Evolutionary conservation across 2,888 invertebrate species (phyloP), one percentile per base, ranked within the genome.

Genomic region (Mythimna ferrago): DNA sequence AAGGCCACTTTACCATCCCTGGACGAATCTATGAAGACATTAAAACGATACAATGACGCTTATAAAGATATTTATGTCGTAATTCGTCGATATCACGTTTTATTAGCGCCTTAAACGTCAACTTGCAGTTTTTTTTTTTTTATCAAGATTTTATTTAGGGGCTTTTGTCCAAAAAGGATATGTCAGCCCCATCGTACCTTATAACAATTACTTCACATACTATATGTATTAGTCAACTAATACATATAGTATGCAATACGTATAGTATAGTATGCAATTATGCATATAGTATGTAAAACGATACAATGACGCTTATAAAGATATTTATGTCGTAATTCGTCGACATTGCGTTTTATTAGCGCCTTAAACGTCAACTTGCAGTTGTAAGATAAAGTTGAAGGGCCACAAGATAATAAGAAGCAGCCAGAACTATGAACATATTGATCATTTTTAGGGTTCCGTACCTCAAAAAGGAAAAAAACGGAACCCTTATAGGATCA

Each of bases 331-430:
- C 57, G 38, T 73, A 58, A 73, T 14, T 57, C 14, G 5, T 26
- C 14, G 11, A 58, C 41, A 64, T 58, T 21, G 41, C 41, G 1
- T 71, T 73, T 73, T 75, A 73, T 41, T 51, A 14, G 19, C 19
- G 38, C 71, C 38, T 51, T 32, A 16, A 19, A 38, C 26, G 48
- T 72, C 6, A 38, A 10, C 2, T 48, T 57, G 19, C 10, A 14
- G 14, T 56, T 32, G 16, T 9, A 69, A 16, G 11, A 19, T 56
- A 41, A 41, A 41, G 56, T 69, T 32, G 32, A 41, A 6, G 53
- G n/a, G 14, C 32, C 19, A 72, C 26, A 71, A 71, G 26, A 48
- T 44, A 57, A 71, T 38, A 26, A 72, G 2, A 70, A 57, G 10
- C 14, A 16, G 38, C 14, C 9, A 7, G 10, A 38, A 3, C 26